Evolutionary conservation across 2,888 invertebrate species (phyloP), one percentile per base, ranked within the genome.

Genomic region (Oxycera nigricornis): DNA sequence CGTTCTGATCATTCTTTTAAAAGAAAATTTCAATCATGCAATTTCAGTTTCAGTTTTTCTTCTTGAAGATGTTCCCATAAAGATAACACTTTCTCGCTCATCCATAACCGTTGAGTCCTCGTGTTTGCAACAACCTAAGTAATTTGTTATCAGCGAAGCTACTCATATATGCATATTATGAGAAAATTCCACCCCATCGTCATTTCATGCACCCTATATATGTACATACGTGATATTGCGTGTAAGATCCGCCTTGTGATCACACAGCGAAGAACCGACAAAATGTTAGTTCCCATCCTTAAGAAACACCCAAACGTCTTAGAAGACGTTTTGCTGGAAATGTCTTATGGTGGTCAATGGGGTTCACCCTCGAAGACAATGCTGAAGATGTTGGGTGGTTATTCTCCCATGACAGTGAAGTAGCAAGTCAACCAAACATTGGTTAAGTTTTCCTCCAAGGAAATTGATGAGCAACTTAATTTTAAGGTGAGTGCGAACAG

Each of bases 321-420:
- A 50, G 28, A 24, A 46, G 46, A 41, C 41, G 41, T 31, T 61
- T 20, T 55, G 4, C 22, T 22, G 11, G 20, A 17, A 50, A 50
- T 17, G 17, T 50, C 30, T 68, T 68, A 68, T 50, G 50, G n/a
- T n/a, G n/a, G 68, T 68, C 68, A 68, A 20, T 41, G 41, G 14
- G 26, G 14, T 24, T 67, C 67, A 67, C 68, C 68, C 50, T 68
- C 39, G 17, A 65, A 65, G 41, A 65, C 65, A 22, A 65, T 22
- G 39, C 20, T 50, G 22, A 68, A 68, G 67, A 67, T 30, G 46
- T 24, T 67, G 17, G n/a, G 50, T 68, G 68, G 17, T 20, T 74
- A 74, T 74, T 76, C 76, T 76, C 76, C 76, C 76, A 76, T 76
- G 74, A 76, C 76, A 55, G 35, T 9, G 62, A 26, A 46, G 28